These are phyloP conservation scores for Apostichopus leukothele DNA, from an alignment of 53 echinoderm and acorn worm species.

Conservation along the genomic window DNA sequence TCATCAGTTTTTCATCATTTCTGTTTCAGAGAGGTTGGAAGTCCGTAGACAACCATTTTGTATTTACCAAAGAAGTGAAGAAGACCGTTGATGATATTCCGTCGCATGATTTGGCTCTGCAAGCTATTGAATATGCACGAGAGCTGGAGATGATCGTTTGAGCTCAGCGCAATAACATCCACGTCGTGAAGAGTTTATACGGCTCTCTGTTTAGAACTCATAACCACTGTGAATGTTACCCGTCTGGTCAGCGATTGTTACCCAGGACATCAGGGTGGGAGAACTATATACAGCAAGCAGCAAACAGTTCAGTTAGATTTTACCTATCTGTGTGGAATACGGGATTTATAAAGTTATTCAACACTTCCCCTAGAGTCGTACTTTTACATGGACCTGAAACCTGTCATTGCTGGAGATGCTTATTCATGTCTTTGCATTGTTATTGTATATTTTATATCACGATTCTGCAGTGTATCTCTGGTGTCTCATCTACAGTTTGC, in stretches of 20 bases:
- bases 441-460: no score
- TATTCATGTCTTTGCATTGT: no score
- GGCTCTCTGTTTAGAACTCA: neutral
- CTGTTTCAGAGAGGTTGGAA: constrained; percentile 84
- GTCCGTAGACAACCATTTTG: constrained; percentile 70
- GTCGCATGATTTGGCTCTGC: constrained; percentile 77
- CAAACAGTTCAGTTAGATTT: neutral
- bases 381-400: no score
- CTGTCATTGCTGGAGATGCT: no score
- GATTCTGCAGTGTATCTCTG: no score
- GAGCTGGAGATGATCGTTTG: constrained; percentile 99
- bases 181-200: neutral
- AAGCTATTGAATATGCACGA: constrained; percentile 96
- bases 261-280: neutral
- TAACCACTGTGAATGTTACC: neutral
- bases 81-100: constrained; percentile 93
- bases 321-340: no score
- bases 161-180: constrained; percentile 9
- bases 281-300: neutral
- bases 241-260: neutral
- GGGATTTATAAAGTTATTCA: no score
- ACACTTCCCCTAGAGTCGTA: no score
- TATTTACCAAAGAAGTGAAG: constrained; percentile 84
- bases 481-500: no score
- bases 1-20: neutral